phyloP scores from a whole-genome alignment of 2,888 invertebrate species.

The Saturnia japonica region DNA sequence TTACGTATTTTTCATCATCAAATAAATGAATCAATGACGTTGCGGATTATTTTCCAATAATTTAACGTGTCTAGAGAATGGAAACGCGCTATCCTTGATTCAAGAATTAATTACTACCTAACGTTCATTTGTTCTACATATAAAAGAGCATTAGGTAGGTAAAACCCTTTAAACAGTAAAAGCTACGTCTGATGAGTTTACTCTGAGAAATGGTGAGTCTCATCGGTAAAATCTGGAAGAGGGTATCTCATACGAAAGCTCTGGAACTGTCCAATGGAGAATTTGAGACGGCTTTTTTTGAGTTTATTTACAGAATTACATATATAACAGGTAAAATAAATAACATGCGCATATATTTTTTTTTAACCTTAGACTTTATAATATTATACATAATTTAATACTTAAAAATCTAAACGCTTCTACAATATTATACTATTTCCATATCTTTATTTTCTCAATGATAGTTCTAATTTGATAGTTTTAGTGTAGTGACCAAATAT shows the following conservation, averaged over 20 bases:
- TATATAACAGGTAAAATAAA: constrained; percentile 57
- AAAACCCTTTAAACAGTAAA: constrained; percentile 2
- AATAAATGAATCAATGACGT: neutral
- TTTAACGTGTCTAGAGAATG: constrained; percentile 29
- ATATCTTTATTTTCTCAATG: no score
- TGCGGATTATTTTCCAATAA: neutral
- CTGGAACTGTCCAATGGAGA: constrained; percentile 56
- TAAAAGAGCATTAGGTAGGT: constrained; percentile 14
- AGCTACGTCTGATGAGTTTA: neutral
- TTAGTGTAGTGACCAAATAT: no score
- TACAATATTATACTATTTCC: no score
- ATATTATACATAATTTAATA: no score
- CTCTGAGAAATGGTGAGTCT: constrained; percentile 40
- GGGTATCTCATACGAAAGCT: constrained; percentile 56
- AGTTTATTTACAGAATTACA: constrained; percentile 57
- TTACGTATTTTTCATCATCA: neutral
- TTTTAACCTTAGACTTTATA: neutral
- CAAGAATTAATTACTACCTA: constrained; percentile 30
- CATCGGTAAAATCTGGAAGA: constrained; percentile 48
- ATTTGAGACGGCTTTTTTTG: constrained; percentile 64
- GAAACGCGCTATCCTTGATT: constrained; percentile 37
- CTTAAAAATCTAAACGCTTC: no score
- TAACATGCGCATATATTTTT: neutral
- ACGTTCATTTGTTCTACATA: constrained; percentile 7
- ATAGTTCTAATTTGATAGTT: no score